Evolutionary conservation across 1,140 invertebrate genomes (phyloP), one percentile per base, ranked within the genome.

Genomic region (Scylla paramamosain): DNA sequence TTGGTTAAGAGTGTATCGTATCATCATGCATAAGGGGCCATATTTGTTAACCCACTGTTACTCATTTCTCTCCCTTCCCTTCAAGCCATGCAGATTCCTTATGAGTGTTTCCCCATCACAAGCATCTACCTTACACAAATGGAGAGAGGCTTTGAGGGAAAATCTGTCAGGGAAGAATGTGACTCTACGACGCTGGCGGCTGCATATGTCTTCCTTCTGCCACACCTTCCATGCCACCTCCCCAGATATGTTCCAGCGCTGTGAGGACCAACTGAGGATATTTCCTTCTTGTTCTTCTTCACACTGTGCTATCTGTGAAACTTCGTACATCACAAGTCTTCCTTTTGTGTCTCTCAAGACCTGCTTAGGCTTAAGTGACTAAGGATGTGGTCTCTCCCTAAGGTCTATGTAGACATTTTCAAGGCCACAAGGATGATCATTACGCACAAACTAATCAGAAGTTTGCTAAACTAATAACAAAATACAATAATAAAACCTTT

Each of bases 41-140:
- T 39, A 39, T 39, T 39, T 39, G 39, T 2, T 39, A 39, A 39
- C 39, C 6, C 6, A 6, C 39, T 39, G 6, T 39, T 39, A 39
- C 39, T 39, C 6, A 39, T 39, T 39, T 39, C 39, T 39, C 39
- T 39, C 39, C 6, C 39, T 39, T 1, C 39, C 39, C 39, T 39
- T 39, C 39, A 39, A 39, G 39, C 39, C 39, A 39, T 39, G 39
- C 39, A 2, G 39, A 48, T n/a, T n/a, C 16, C 1, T 48, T 25
- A 59, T 20, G n/a, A 52, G 29, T 20, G 16, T 29, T 20, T 32
- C 14, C 31, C 32, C 39, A 4, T 46, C 87, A 29, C 46, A 20
- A 82, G 77, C 28, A 16, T 28, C 86, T 29, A 91, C 90, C 90
- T 92, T n/a, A 28, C 90, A 92, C 0, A 67, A 31, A 92, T 67